Base-by-base conservation (phyloP, 2,113 vertebrate genomes). In the Corapipo altera region DNA sequence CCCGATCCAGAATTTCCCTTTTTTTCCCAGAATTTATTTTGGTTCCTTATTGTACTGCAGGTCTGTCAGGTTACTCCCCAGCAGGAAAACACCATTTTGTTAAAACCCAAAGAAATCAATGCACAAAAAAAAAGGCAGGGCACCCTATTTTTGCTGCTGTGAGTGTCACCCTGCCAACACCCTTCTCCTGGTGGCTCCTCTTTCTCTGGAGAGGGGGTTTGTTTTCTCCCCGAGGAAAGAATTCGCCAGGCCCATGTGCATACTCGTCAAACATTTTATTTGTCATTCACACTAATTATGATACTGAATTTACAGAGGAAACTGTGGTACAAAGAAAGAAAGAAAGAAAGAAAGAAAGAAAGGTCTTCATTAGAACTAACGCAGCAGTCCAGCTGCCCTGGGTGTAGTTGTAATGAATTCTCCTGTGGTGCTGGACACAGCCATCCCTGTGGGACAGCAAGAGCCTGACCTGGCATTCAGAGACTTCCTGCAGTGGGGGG, bases 221-320 rank as follows among this genome's bases (percentile, higher is more conserved):
- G 17, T 78, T 78, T 55, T 11, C 33, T n/a, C 49, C 54, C 58
- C 19, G 27, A 69, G 79, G 46, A 96, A 97, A 97, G 46, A 98
- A 76, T 1, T 9, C 80, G 78, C 30, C 35, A 64, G 70, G 58
- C 62, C 65, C 75, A 18, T 17, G 8, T 49, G 52, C 16, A 33
- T 92, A 93, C 82, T 97, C 95, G 96, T 96, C 96, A 96, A 97
- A 97, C 94, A 81, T 91, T 97, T 98, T 98, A 98, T 98, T 98
- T 98, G 96, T 95, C 97, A 93, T 97, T 96, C 96, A 95, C 93
- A 96, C 96, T 97, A 95, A 96, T 95, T 95, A 92, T 94, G 89
- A 97, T 95, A 97, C 6, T 97, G 95, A 97, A 96, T 97, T 97
- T 98, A 97, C 97, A 98, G 97, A 97, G 97, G 94, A 96, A 96